Conservation (phyloP, 2,113 vertebrate genomes). For the Urocynchramus pylzowi region DNA sequence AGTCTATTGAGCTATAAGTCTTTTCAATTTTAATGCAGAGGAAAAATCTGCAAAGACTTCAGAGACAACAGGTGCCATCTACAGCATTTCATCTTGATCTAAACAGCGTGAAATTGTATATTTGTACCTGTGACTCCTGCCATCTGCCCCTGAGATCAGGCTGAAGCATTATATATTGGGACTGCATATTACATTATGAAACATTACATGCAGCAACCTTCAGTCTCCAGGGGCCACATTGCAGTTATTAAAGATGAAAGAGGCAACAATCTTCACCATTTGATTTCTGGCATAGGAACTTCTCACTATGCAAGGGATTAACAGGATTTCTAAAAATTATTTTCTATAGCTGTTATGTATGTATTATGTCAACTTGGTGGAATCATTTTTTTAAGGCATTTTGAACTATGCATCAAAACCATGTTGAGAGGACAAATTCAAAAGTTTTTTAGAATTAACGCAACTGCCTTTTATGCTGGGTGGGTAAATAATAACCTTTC, state of each 20-base stretch:
- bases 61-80: slow-evolving; percentile 15
- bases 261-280: neutral
- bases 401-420: neutral
- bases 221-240: neutral
- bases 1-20: neutral
- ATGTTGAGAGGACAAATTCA: neutral
- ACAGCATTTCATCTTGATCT: neutral
- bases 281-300: neutral
- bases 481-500: neutral
- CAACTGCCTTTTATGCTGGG: neutral
- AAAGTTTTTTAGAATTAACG: neutral
- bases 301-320: neutral
- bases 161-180: neutral
- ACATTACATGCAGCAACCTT: neutral
- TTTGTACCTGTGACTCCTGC: slow-evolving; percentile 29
- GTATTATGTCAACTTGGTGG: neutral
- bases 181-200: neutral
- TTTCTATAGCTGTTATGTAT: neutral
- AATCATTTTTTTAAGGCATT: slow-evolving; percentile 2
- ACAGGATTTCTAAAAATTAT: neutral
- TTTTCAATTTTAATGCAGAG: neutral
- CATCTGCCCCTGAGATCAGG: slow-evolving; percentile 26
- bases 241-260: slow-evolving; percentile 14
- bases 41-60: neutral
- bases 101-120: slow-evolving; percentile 3